These are phyloP conservation scores for Pseudococcus longispinus DNA, from an alignment of 2,888 invertebrate genomes.

Conservation along the genomic window DNA sequence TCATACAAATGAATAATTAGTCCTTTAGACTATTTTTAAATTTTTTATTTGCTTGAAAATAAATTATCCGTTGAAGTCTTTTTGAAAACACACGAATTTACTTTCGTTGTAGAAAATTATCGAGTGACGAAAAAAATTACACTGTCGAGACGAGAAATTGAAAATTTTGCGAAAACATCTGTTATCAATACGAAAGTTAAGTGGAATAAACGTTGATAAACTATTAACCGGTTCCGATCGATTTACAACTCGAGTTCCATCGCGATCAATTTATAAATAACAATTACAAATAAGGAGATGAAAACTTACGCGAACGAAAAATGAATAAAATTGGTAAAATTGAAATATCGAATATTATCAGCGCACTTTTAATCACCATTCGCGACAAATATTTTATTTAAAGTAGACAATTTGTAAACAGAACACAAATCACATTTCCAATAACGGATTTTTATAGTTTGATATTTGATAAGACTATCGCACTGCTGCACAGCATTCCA, in stretches of 20 bases:
- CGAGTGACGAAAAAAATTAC: not conserved
- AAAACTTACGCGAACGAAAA: not conserved
- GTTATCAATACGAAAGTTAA: not conserved
- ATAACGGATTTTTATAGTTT: conserved; percentile 11
- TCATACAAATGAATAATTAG: too few species aligned
- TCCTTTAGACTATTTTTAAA: too few species aligned
- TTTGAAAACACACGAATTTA: not conserved
- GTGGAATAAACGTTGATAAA: not conserved
- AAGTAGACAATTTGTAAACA: conserved; percentile 1
- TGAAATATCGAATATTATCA: not conserved
- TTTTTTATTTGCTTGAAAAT: not conserved
- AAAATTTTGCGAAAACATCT: not conserved
- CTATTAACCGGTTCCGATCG: not conserved
- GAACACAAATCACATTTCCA: conserved; percentile 40
- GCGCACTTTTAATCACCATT: not conserved
- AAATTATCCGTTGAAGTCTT: not conserved
- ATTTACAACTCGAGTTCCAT: not conserved
- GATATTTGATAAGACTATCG: not conserved
- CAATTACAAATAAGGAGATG: not conserved
- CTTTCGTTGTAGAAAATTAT: not conserved
- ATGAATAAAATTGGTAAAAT: not conserved
- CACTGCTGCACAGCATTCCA: not conserved
- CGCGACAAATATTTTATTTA: not conserved
- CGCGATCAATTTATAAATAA: not conserved
- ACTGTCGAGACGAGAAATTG: not conserved